Base-by-base conservation (phyloP, 2,113 vertebrate species). In the Fukomys damarensis region DNA sequence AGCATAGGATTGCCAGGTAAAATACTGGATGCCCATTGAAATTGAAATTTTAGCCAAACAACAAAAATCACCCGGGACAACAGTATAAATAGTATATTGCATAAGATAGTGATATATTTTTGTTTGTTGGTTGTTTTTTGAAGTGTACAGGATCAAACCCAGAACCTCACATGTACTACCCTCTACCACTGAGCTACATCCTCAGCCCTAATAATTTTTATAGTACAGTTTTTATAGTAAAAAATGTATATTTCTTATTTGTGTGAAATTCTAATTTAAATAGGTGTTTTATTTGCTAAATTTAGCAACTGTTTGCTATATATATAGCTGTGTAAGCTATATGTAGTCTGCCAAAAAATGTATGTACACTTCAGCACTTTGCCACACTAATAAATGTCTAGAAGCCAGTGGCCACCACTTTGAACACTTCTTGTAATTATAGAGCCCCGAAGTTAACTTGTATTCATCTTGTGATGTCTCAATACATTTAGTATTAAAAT, bases 41-140 rank as follows among this genome's bases (percentile, higher is more conserved):
- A 84, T 58, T 91, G 26, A 4, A 91, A 88, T 91, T 43, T 88
- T 56, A 77, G 46, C 70, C 63, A 79, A 91, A 84, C 43, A 91
- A 85, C 3, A 16, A 56, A 76, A 59, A 76, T 54, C 82, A 13
- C 82, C 28, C 52, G 12, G 70, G 35, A 38, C 65, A 90, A 30
- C 11, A 61, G 19, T 82, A 59, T 35, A 49, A 80, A 80, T n/a
- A 56, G 77, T 54, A 54, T 80, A 56, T 80, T 54, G 49, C 52
- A 80, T 38, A 9, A 38, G 35, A 19, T 35, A 38, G 66, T 70
- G 66, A n/a, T 38, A 38, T 38, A 19, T 38, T 20, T n/a, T 66
- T 65, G 30, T 35, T n/a, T 38, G n/a, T 70, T 70, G 66, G 19
- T 35, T 32, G 22, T 59, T 38, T 16, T 41, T 49, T 46, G 41